phyloP scores from a whole-genome alignment of 2,113 vertebrate species.

The Gambusia holbrooki region DNA sequence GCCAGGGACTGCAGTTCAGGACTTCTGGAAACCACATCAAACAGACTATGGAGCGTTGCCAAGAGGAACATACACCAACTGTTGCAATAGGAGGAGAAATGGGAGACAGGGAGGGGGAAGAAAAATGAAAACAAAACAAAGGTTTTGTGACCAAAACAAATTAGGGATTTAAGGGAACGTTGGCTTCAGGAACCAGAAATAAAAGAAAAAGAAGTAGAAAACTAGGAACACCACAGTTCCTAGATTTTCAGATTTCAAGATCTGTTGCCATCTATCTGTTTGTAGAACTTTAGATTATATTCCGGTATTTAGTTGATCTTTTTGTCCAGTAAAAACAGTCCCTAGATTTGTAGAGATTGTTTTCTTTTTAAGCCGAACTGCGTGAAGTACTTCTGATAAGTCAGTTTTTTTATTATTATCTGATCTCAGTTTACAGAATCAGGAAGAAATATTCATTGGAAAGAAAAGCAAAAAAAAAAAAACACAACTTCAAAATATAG shows the following conservation, averaged over 20 bases:
- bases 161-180: background rate
- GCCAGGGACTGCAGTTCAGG: constrained; percentile 81
- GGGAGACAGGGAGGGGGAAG: constrained; percentile 6
- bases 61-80: constrained; percentile 81
- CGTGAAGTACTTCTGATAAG: background rate
- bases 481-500: too few species aligned
- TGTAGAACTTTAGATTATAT: background rate
- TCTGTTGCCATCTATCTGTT: background rate
- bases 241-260: background rate
- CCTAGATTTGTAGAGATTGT: background rate
- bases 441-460: too few species aligned
- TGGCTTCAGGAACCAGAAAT: background rate
- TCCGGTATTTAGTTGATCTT: too few species aligned
- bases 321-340: too few species aligned
- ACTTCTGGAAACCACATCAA: constrained; percentile 85
- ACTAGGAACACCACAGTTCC: background rate
- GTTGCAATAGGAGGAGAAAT: constrained; percentile 45
- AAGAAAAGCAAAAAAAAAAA: too few species aligned
- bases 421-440: background rate
- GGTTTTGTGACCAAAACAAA: constrained; percentile 34
- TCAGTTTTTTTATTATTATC: background rate
- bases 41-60: constrained; percentile 77
- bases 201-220: background rate
- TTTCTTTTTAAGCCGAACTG: background rate
- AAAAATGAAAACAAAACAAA: constrained; percentile 28